Conservation (phyloP, 2,888 invertebrate genomes). For the Drosophila cognata region DNA sequence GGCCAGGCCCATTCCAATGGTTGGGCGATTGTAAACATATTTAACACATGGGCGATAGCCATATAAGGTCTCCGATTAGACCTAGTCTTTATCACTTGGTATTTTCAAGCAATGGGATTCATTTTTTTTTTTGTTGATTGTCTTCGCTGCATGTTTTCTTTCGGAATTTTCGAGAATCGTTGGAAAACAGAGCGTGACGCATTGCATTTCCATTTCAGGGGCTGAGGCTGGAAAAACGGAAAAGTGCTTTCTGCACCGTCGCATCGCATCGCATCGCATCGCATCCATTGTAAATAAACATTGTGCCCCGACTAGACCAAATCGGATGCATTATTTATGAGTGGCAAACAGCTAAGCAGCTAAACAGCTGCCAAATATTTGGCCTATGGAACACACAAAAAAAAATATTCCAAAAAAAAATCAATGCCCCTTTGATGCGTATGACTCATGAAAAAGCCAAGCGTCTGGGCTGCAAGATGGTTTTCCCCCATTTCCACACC, state of each 20-base stretch:
- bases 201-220: slow-evolving; percentile 58
- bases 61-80: not conserved
- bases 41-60: slow-evolving; percentile 6
- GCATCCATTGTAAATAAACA: slow-evolving; percentile 24
- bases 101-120: not conserved
- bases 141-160: not conserved
- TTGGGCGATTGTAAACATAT: slow-evolving; percentile 9
- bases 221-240: slow-evolving; percentile 41
- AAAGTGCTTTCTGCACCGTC: slow-evolving; percentile 40
- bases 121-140: not conserved
- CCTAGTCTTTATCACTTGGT: not conserved
- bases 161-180: slow-evolving; percentile 22
- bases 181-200: slow-evolving; percentile 66
- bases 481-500: slow-evolving; percentile 34
- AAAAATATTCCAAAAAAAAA: no score
- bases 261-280: slow-evolving; percentile 4
- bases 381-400: not conserved
- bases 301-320: not conserved
- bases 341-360: slow-evolving; percentile 2
- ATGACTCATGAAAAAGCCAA: slow-evolving; percentile 39
- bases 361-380: slow-evolving; percentile 2
- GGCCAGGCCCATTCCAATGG: not conserved
- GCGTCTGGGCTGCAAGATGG: slow-evolving; percentile 28
- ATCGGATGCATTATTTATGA: slow-evolving; percentile 46
- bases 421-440: slow-evolving; percentile 4